Base-by-base conservation (phyloP, 2,888 invertebrate species). In the Orgyia antiqua region DNA sequence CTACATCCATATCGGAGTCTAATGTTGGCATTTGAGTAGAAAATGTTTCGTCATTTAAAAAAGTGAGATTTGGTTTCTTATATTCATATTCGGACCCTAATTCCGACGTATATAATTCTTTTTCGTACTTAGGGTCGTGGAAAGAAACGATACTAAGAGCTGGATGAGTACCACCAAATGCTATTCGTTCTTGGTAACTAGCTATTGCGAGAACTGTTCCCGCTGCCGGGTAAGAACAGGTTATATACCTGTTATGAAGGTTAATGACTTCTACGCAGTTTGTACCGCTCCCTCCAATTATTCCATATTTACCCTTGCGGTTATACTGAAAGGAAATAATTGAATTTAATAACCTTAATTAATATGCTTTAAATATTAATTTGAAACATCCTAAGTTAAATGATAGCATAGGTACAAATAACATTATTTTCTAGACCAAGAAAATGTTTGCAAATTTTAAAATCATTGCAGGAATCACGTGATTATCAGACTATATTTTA, bases 271-370 rank as follows among this genome's bases (percentile, higher is more conserved):
- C 87, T 0, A 87, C 60, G 40, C 80, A 77, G 17, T 68, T 73
- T 2, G 86, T 84, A 1, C 87, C 87, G 20, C 86, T 84, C 24
- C 87, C 87, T 2, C 86, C 87, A 9, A 83, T 67, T 24, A 87
- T 67, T 0, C 58, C 80, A 45, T 86, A 87, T 40, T 86, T 86
- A 1, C 84, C 86, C 64, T 86, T 83, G 11, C 84, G 77, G 40
- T 87, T 86, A 41, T 48, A 73, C 86, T 87, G 67, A 17, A 66
- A 68, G 11, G n/a, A 15, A 15, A 15, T 15, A 15, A n/a, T n/a
- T n/a, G n/a, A n/a, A n/a, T n/a, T n/a, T n/a, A n/a, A n/a, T n/a
- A n/a, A n/a, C n/a, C n/a, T n/a, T n/a, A n/a, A n/a, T n/a, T n/a
- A n/a, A n/a, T n/a, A n/a, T n/a, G n/a, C n/a, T n/a, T n/a, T n/a